Conservation (phyloP, 2,797 vertebrate genomes). For the Ptychobarbus kaznakovi region DNA sequence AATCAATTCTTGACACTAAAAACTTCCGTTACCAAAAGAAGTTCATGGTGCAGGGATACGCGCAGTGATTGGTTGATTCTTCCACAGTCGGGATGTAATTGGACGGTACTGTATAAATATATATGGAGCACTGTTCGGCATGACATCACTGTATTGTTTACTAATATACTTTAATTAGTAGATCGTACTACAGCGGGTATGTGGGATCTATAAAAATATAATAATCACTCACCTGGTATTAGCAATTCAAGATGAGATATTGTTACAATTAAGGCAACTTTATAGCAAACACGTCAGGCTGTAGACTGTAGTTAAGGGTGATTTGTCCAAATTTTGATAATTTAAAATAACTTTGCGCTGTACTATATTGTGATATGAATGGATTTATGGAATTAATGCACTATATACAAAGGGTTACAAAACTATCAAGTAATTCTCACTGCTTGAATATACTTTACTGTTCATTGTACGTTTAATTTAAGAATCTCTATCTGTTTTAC, state of each 20-base stretch:
- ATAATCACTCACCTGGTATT: neutral
- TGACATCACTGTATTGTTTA: slow-evolving; percentile 26
- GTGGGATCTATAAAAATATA: neutral
- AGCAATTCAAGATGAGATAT: neutral
- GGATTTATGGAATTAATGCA: neutral
- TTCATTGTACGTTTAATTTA: neutral
- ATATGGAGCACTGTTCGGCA: neutral
- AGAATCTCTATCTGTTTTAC: too few relatives aligned
- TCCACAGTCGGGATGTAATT: slow-evolving; percentile 31
- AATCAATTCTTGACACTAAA: slow-evolving; percentile 63
- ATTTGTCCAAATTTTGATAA: neutral
- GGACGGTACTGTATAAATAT: slow-evolving; percentile 3
- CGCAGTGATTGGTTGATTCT: slow-evolving; percentile 53
- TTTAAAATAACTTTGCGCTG: neutral
- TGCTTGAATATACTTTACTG: neutral
- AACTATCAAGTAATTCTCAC: neutral
- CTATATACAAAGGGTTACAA: too few relatives aligned
- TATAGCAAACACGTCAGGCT: neutral
- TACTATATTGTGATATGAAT: neutral
- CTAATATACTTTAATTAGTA: neutral
- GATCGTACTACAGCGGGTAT: neutral
- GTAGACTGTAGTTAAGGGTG: neutral
- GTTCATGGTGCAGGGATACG: slow-evolving; percentile 40
- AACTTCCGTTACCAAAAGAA: slow-evolving; percentile 80
- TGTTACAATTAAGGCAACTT: neutral